Percentiles rank a stretch among this genome's conserved stretches.
These are phyloP conservation scores for Toxostoma redivivum DNA, from an alignment of 2,113 vertebrate genomes.

Conservation along the genomic window DNA sequence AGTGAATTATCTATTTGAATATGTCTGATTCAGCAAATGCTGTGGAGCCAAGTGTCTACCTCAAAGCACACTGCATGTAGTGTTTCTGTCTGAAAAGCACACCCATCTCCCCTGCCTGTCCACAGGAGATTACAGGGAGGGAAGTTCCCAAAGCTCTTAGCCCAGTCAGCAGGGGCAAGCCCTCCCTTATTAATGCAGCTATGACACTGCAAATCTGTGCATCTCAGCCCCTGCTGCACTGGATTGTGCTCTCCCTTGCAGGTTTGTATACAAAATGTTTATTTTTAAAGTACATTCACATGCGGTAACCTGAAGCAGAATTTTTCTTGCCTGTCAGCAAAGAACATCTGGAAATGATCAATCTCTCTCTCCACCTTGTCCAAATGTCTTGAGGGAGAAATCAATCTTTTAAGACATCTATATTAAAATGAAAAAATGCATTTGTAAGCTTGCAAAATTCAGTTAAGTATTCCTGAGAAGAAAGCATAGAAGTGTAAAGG, in stretches of 20 bases:
- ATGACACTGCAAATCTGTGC: not conserved
- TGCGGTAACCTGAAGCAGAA: not conserved
- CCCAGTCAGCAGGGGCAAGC: not conserved
- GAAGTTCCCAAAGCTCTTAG: not conserved
- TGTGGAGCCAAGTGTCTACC: not conserved
- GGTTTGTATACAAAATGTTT: not conserved
- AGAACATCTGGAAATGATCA: slow-evolving; percentile 25
- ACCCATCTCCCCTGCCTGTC: not conserved
- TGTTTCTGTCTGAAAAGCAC: not conserved
- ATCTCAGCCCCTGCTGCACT: not conserved
- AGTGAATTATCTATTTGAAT: not conserved
- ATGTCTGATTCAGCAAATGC: not conserved
- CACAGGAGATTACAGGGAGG: not conserved
- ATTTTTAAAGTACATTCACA: not conserved
- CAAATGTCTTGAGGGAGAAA: slow-evolving; percentile 21
- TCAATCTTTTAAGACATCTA: slow-evolving; percentile 6
- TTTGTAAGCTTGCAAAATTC: not conserved
- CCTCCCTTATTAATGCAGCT: not conserved
- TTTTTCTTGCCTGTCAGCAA: slow-evolving; percentile 2
- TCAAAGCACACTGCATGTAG: fast-evolving
- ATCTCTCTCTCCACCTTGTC: not conserved
- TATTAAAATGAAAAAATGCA: not conserved
- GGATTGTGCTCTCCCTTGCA: not conserved
- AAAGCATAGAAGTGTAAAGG: not conserved
- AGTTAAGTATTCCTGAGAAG: not conserved